Evolutionary conservation across 2,113 vertebrate genomes (phyloP).

Genomic region (Caloenas nicobarica): DNA sequence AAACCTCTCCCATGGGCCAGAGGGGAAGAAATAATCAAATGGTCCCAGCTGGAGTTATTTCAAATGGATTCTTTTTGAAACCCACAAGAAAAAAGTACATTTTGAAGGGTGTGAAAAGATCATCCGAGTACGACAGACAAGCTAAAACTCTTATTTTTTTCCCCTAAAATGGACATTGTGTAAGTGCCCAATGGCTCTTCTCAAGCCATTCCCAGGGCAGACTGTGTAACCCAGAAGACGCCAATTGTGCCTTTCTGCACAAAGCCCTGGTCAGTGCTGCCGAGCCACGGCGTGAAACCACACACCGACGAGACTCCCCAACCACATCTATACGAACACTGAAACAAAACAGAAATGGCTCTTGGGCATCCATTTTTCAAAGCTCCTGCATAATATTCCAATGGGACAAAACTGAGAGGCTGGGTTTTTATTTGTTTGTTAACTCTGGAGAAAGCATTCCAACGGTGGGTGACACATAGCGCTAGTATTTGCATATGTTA

Average conservation of each 20-base stretch:
- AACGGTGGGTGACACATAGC: not conserved
- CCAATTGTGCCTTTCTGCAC: not conserved
- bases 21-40: not conserved
- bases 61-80: not conserved
- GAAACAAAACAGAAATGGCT: not conserved
- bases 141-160: not conserved
- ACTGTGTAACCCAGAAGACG: rapidly evolving
- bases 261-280: not conserved
- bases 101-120: not conserved
- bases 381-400: not conserved
- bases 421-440: not conserved
- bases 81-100: not conserved
- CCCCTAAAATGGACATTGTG: not conserved
- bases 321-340: not conserved
- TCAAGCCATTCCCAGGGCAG: not conserved
- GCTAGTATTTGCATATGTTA: too few species aligned
- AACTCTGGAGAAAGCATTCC: not conserved
- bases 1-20: not conserved
- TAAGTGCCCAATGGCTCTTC: not conserved
- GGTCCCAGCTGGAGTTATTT: not conserved
- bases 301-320: not conserved
- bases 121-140: not conserved
- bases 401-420: not conserved
- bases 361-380: not conserved
- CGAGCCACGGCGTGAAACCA: not conserved